Evolutionary conservation across 1,140 invertebrate species (phyloP).

Genomic region (Chionoecetes opilio): DNA sequence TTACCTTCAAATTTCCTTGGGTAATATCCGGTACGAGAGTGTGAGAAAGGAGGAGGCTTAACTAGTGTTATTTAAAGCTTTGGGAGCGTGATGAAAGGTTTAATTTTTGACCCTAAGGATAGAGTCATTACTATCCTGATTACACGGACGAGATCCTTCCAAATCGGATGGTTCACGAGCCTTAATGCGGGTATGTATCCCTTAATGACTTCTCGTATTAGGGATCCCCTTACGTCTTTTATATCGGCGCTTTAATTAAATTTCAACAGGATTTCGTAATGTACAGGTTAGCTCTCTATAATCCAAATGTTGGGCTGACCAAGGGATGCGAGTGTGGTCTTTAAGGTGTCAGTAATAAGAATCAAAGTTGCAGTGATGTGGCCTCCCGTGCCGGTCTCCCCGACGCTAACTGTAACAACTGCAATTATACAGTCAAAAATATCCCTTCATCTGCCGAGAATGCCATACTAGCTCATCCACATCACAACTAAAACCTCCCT

Average conservation of each 20-base stretch:
- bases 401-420: slow-evolving; percentile 64
- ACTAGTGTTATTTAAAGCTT: slow-evolving; percentile 36
- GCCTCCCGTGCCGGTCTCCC: background rate
- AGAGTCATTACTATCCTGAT: slow-evolving; percentile 64
- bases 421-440: slow-evolving; percentile 68
- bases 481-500: slow-evolving; percentile 47
- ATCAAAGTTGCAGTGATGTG: background rate
- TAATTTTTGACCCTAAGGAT: background rate
- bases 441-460: slow-evolving; percentile 56
- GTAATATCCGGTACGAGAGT: slow-evolving; percentile 35
- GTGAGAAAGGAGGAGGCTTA: background rate
- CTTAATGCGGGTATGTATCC: slow-evolving; percentile 50
- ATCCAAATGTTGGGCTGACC: slow-evolving; percentile 39
- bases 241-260: slow-evolving; percentile 57
- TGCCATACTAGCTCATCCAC: slow-evolving; percentile 52
- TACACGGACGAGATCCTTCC: slow-evolving; percentile 48
- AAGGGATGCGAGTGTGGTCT: background rate
- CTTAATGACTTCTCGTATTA: slow-evolving; percentile 61
- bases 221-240: slow-evolving; percentile 55
- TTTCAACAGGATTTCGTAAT: slow-evolving; percentile 57
- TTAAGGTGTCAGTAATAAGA: background rate
- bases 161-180: slow-evolving; percentile 60
- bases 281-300: slow-evolving; percentile 63
- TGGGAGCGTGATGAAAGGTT: background rate
- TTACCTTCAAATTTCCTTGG: slow-evolving; percentile 32